phyloP scores from a whole-genome alignment of 2,797 vertebrate genomes.

The Rhabdomys pumilio region DNA sequence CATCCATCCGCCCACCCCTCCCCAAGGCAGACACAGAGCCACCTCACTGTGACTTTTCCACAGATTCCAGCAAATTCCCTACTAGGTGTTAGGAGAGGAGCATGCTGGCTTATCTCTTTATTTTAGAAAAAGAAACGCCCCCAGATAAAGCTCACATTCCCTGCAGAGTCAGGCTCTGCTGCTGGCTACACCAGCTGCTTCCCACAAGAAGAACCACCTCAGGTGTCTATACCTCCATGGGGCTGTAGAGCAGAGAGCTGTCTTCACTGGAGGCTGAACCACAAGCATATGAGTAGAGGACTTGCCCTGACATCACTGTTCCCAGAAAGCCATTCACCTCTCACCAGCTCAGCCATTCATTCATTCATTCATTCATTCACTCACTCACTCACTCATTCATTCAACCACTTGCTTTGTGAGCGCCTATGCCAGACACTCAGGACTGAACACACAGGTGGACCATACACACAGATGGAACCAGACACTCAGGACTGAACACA shows the following conservation, averaged over 20 bases:
- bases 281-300: neutral
- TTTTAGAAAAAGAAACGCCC: conserved; percentile 3
- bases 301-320: neutral
- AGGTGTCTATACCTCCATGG: neutral
- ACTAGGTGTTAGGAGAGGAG: neutral
- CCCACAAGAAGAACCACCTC: accelerated
- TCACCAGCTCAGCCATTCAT: neutral
- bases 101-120: neutral
- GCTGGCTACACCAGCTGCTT: neutral
- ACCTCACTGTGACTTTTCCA: neutral
- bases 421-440: neutral
- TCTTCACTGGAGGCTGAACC: neutral
- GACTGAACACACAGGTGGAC: too few species aligned
- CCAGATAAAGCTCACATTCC: conserved; percentile 41
- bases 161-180: accelerated
- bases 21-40: neutral
- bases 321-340: neutral
- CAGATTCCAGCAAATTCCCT: neutral
- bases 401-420: accelerated
- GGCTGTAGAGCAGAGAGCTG: neutral
- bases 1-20: neutral
- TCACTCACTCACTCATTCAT: neutral
- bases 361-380: neutral
- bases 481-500: neutral
- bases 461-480: too few species aligned